These are phyloP conservation scores for Tenualosa ilisha DNA, from an alignment of 2,797 vertebrate genomes.

Conservation along the genomic window DNA sequence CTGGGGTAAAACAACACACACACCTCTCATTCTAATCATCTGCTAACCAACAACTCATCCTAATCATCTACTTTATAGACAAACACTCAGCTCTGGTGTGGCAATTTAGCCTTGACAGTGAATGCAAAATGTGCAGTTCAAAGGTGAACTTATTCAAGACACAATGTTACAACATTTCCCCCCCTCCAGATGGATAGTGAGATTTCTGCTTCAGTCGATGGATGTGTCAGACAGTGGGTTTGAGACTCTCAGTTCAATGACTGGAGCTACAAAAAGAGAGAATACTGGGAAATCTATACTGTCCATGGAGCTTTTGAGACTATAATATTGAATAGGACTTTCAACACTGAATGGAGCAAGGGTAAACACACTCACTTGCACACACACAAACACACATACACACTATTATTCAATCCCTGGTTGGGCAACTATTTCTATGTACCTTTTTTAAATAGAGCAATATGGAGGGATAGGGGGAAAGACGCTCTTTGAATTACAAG, in stretches of 20 bases:
- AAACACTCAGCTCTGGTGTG: not conserved
- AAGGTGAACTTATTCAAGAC: not conserved
- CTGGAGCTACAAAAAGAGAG: not conserved
- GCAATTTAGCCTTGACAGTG: not conserved
- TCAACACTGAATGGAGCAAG: not conserved
- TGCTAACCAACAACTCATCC: not conserved
- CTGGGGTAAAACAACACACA: not conserved
- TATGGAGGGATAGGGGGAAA: not conserved
- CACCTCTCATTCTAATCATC: not conserved
- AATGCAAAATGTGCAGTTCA: not conserved
- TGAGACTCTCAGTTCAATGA: not conserved
- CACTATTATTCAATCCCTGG: constrained; percentile 13
- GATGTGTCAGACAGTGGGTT: not conserved
- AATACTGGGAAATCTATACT: not conserved
- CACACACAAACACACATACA: constrained; percentile 8
- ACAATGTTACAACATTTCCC: too few species aligned
- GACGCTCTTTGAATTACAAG: not conserved
- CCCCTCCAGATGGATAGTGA: not conserved
- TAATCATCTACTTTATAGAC: not conserved
- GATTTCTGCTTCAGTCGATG: not conserved
- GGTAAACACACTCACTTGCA: not conserved
- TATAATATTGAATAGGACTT: not conserved
- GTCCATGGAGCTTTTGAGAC: not conserved
- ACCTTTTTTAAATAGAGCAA: not conserved
- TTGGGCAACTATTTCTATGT: constrained; percentile 5